These are phyloP conservation scores for Neosilurus hyrtlii DNA, from an alignment of 2,797 vertebrate species.

Conservation along the genomic window DNA sequence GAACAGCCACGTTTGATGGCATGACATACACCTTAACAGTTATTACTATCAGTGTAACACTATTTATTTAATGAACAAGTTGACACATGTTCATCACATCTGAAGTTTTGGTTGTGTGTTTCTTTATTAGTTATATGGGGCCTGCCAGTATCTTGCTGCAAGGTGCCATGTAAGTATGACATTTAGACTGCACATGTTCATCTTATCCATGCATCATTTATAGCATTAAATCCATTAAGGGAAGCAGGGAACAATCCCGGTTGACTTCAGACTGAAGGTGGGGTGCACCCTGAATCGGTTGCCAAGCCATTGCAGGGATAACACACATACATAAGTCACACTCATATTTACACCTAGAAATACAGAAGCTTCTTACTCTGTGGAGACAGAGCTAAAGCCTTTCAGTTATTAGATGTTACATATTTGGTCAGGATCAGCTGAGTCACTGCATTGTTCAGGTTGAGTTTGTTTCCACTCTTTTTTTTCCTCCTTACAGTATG, in stretches of 20 bases:
- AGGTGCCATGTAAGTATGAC: conserved; percentile 91
- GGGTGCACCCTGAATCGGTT: too few relatives aligned
- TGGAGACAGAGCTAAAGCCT: too few relatives aligned
- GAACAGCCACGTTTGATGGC: background rate
- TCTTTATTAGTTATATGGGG: conserved; percentile 82
- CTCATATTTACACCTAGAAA: too few relatives aligned
- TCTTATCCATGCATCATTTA: too few relatives aligned
- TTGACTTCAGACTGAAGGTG: too few relatives aligned
- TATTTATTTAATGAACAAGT: background rate
- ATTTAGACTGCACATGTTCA: background rate
- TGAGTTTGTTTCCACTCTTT: background rate
- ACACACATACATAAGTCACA: too few relatives aligned
- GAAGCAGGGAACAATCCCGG: too few relatives aligned
- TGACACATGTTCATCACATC: background rate
- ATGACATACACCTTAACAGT: background rate
- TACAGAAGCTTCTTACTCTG: too few relatives aligned
- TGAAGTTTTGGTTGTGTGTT: conserved; percentile 32
- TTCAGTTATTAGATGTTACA: background rate
- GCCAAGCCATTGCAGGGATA: too few relatives aligned
- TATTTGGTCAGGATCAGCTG: background rate
- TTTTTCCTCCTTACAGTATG: conserved; percentile 77
- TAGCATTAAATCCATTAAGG: too few relatives aligned
- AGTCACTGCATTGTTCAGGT: background rate
- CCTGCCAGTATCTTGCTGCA: conserved; percentile 97
- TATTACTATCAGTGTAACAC: background rate